These are phyloP conservation scores for Magallana ariakensis DNA, from an alignment of 1,140 invertebrate species.

Conservation along the genomic window DNA sequence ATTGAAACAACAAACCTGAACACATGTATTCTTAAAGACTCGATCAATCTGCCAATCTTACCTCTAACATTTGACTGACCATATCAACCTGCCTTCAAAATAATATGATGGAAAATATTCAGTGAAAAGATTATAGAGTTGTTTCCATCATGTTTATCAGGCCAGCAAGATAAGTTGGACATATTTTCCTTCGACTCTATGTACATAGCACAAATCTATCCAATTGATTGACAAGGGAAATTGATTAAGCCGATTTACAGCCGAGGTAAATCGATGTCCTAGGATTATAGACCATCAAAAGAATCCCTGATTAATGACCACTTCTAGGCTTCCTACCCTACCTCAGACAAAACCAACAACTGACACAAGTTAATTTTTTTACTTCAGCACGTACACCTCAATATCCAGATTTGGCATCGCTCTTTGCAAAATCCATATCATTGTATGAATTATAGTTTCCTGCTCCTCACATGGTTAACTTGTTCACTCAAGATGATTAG, in stretches of 20 bases:
- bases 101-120: slow-evolving; percentile 20
- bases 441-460: too few relatives aligned
- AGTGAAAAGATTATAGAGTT: slow-evolving; percentile 4
- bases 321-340: not conserved
- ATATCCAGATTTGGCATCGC: too few relatives aligned
- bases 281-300: not conserved
- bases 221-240: slow-evolving; percentile 36
- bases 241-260: slow-evolving; percentile 18
- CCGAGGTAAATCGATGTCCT: slow-evolving; percentile 1
- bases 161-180: slow-evolving; percentile 8
- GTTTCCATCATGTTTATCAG: slow-evolving; percentile 18
- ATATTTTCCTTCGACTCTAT: slow-evolving; percentile 32
- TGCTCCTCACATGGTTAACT: too few relatives aligned
- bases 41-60: too few relatives aligned
- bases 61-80: not conserved
- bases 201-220: slow-evolving; percentile 23
- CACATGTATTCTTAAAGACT: too few relatives aligned
- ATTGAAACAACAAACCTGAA: too few relatives aligned
- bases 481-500: too few relatives aligned
- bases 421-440: too few relatives aligned
- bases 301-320: slow-evolving; percentile 1
- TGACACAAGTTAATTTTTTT: too few relatives aligned
- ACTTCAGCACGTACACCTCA: too few relatives aligned
- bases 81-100: not conserved
- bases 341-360: too few relatives aligned